Base-by-base conservation (phyloP, 2,888 invertebrate genomes). In the Galeruca laticollis region DNA sequence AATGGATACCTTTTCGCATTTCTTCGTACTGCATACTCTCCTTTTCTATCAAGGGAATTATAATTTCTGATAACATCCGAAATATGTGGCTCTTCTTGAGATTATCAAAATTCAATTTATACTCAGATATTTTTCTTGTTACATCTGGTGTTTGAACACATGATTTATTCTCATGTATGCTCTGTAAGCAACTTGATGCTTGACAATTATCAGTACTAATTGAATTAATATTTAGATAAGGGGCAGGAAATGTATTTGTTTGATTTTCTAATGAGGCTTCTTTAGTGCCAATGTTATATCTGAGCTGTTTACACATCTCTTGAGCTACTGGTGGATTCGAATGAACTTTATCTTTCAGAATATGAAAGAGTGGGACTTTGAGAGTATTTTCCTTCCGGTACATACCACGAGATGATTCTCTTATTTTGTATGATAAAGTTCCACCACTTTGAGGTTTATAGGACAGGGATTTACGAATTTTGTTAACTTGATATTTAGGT, bases 11-110 rank as follows among this genome's bases (percentile, higher is more conserved):
- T 61, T 66, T 61, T 70, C 74, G 73, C 10, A 78, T 74, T 70
- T 78, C 76, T 33, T 73, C 69, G 54, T 77, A 77, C 47, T 76
- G 74, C 40, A 75, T 43, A 62, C 71, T 72, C 37, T 78, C 77
- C 60, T 72, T 73, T 56, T 77, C 71, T 10, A 77, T 73, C 2
- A 78, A 62, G 0, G 78, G 78, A n/a, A 71, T 72, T 8, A 78
- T 57, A 61, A 77, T 66, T 15, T 72, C 71, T 49, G 15, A 77
- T 71, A 13, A 72, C 67, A 20, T 63, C 52, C 0, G 77, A 74
- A 52, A n/a, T 52, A 76, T 40, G 26, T 52, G 20, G 15, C 18
- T 15, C 26, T 51, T 62, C 31, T 43, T 43, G 21, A 52, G 4
- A 5, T 52, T 26, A 26, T 26, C 21, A 10, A 52, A 13, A 26